Evolutionary conservation across 2,888 invertebrate genomes (phyloP), one percentile per base, ranked within the genome.

Genomic region (Carcina quercana): DNA sequence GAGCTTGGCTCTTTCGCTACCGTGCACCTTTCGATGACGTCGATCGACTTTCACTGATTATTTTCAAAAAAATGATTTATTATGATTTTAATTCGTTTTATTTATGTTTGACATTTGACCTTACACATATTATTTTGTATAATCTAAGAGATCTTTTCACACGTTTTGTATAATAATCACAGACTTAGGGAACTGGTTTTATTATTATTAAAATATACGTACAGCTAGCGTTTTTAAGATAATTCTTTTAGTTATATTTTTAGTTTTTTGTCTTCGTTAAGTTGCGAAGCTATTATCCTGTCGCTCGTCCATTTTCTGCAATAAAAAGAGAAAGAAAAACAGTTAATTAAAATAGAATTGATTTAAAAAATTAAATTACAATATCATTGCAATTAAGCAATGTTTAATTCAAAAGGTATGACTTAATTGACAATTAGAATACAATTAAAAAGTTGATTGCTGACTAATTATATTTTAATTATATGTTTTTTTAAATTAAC

Each of bases 301-400:
- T 43, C 32, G 42, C 30, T 69, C 64, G 59, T 71, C 71, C 75
- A 75, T 71, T 57, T 61, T 60, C 75, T 75, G 74, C 28, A 74
- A 76, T 67, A 65, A 70, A 40, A 34, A 30, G 37, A 39, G 37
- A 28, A 25, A 12, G 5, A 5, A 21, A 6, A 41, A n/a, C 15
- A 12, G 15, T 12, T 28, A n/a, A 1, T 12, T 19, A 7, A 19
- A 7, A 19, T 3, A 8, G 1, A 22, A 22, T 22, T 22, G 3
- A 4, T 22, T 22, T 17, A 7, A 17, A 7, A 5, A 17, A 5
- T 17, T 5, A 17, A 17, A n/a, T n/a, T n/a, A n/a, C n/a, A 17
- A 17, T 17, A 17, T 17, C 17, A 17, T 17, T 17, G 17, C n/a
- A n/a, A n/a, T n/a, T n/a, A n/a, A n/a, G n/a, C n/a, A n/a, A n/a